These are phyloP conservation scores for Pygmarrhopalites habei DNA, from an alignment of 1,140 invertebrate species.

Conservation along the genomic window DNA sequence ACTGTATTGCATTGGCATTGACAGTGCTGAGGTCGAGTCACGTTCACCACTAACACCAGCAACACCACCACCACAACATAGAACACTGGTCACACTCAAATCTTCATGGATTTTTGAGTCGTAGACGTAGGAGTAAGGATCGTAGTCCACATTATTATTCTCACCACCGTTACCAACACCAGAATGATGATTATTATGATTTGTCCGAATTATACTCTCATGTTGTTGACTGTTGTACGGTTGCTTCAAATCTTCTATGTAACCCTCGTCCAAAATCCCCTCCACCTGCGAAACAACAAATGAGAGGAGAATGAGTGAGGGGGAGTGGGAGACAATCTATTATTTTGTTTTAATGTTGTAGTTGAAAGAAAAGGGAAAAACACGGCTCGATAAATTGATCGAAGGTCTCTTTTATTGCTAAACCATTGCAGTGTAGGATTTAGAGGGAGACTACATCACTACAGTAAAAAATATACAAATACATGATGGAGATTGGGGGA, in stretches of 20 bases:
- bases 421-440: too few relatives aligned
- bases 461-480: not conserved
- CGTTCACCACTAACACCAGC: not conserved
- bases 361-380: not conserved
- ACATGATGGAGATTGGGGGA: not conserved
- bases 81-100: slow-evolving; percentile 6
- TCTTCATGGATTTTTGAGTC: slow-evolving; percentile 30
- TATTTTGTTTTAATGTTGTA: not conserved
- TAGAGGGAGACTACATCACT: not conserved
- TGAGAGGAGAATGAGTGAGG: not conserved
- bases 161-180: slow-evolving; percentile 1
- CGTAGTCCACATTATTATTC: slow-evolving; percentile 24
- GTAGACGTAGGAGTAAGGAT: slow-evolving; percentile 39
- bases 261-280: slow-evolving; percentile 36
- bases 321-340: not conserved
- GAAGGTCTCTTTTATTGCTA: not conserved
- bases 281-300: slow-evolving; percentile 21
- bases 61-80: slow-evolving; percentile 4
- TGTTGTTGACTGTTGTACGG: slow-evolving; percentile 14
- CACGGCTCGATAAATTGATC: slow-evolving; percentile 2
- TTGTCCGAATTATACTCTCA: too few relatives aligned
- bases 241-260: slow-evolving; percentile 39
- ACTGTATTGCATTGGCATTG: slow-evolving; percentile 18
- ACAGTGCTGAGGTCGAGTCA: not conserved
- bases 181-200: not conserved